Evolutionary conservation across 2,113 vertebrate genomes (phyloP), one percentile per base, ranked within the genome.

Genomic region (Holacanthus passer): DNA sequence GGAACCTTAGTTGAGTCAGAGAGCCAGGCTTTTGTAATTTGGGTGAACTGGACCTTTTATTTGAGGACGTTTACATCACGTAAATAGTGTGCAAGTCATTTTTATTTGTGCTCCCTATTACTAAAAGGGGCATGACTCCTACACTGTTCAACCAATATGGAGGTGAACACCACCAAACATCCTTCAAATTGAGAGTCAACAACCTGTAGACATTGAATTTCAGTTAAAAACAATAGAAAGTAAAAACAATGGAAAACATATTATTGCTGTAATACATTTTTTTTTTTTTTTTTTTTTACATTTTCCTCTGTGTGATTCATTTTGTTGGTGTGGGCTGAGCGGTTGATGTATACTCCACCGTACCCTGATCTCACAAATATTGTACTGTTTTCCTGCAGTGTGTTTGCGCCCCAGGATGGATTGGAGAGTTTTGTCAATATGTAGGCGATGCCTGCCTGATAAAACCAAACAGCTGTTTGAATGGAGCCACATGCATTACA

Each of bases 341-440:
- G 45, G 12, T 64, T 56, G 3, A 52, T 60, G 2, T 24, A 45
- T 70, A 9, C 43, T 66, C 10, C 47, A 11, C 55, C 43, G 1
- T 66, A 50, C 27, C 31, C 39, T 63, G 47, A 67, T 55, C 14
- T 22, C 7, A 43, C 47, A 1, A 29, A 53, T 55, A 39, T 22
- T 31, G 2, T 43, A 12, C 77, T 68, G 59, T 85, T 78, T 92
- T 76, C 17, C 31, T 77, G 9, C 87, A 97, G 96, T 96, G 96
- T 63, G 74, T 96, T 81, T 97, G 95, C 73, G 86, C 87, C 59
- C 92, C 91, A 24, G 94, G 94, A 39, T 95, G 91, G 95, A 94
- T 83, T 8, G 96, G 91, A 74, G 89, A 95, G 86, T 91, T 95
- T 37, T 97, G 94, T 87, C 94, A 95, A 19, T 90, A 94, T 87